These are phyloP conservation scores for Lynx canadensis DNA, from an alignment of 2,113 vertebrate species.

Conservation along the genomic window DNA sequence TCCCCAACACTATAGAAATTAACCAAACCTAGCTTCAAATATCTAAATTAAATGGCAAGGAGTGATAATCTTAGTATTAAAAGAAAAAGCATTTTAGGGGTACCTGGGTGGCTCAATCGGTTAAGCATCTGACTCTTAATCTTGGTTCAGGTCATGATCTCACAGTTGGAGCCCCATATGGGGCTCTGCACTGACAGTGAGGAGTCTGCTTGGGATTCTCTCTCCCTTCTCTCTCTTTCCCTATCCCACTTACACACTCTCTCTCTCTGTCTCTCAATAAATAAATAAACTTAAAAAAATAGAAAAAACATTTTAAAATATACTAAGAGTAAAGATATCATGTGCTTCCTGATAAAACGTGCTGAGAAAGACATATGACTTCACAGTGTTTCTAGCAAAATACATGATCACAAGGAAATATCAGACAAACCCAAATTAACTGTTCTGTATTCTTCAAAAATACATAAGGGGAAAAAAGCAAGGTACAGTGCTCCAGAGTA, in stretches of 20 bases:
- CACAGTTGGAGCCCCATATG: too few species aligned
- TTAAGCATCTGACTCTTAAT: too few species aligned
- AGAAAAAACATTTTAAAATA: background rate
- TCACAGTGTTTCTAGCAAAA: background rate
- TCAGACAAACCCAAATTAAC: slow-evolving; percentile 28
- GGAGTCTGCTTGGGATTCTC: too few species aligned
- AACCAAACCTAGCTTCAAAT: slow-evolving; percentile 18
- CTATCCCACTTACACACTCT: too few species aligned
- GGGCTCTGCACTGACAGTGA: too few species aligned
- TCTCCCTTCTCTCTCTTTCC: too few species aligned
- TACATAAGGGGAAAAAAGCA: background rate
- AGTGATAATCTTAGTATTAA: background rate
- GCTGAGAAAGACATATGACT: background rate
- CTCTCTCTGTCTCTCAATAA: too few species aligned
- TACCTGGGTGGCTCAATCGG: too few species aligned
- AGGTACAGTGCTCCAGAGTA: background rate
- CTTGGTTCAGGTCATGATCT: too few species aligned
- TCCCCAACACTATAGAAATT: background rate
- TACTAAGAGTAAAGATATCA: background rate
- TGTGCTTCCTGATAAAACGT: background rate
- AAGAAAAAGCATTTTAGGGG: background rate
- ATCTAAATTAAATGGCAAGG: background rate
- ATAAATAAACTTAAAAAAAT: too few species aligned
- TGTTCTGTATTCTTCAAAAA: background rate
- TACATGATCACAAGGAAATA: background rate